These are phyloP conservation scores for Morus bassanus DNA, from an alignment of 2,797 vertebrate genomes.

Conservation along the genomic window DNA sequence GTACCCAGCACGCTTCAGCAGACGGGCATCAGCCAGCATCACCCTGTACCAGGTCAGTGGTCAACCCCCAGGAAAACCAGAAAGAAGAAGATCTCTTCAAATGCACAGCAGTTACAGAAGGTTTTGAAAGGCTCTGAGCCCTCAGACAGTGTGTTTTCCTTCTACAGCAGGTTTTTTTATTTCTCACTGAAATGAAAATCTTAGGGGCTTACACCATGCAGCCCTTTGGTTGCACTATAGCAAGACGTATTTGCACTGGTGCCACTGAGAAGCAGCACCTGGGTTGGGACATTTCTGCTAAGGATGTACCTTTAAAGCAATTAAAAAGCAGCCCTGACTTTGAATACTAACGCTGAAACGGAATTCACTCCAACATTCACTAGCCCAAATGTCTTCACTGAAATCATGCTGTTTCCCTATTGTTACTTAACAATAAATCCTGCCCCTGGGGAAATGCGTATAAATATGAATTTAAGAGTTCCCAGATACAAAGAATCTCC, in stretches of 20 bases:
- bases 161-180: neutral
- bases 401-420: slow-evolving; percentile 61
- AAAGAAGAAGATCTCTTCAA: neutral
- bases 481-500: slow-evolving; percentile 63
- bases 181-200: neutral
- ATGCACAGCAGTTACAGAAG: neutral
- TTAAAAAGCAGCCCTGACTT: slow-evolving; percentile 13
- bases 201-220: fast-evolving
- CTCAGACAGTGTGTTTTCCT: neutral
- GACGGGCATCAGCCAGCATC: fast-evolving
- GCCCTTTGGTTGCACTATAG: neutral
- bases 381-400: slow-evolving; percentile 28
- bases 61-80: neutral
- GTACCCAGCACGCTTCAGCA: fast-evolving
- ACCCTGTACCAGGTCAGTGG: fast-evolving
- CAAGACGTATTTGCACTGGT: neutral
- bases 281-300: neutral
- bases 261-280: neutral
- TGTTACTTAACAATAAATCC: slow-evolving; percentile 65
- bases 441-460: neutral
- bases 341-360: neutral
- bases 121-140: neutral
- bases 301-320: slow-evolving; percentile 47
- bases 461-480: slow-evolving; percentile 64
- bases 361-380: slow-evolving; percentile 47